A percentile compares a stretch with the other conserved stretches of the same genome.
Evolutionary conservation across 1,140 invertebrate genomes (phyloP).

Genomic region (Pachyrhynchus sulphureomaculatus): DNA sequence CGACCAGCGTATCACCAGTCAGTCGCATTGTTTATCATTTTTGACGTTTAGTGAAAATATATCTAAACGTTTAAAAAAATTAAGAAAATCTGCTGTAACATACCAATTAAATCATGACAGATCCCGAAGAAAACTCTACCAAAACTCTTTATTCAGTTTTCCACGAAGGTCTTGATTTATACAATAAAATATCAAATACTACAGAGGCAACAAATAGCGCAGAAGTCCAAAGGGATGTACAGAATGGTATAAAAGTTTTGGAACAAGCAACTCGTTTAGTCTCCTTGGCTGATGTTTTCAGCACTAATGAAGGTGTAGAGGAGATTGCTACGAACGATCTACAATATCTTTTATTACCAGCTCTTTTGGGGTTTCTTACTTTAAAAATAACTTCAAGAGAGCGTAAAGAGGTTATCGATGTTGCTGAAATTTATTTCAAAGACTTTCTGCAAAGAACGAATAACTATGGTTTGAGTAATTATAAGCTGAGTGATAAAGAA

Average conservation of each 20-base stretch:
- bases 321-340: constrained; percentile 84
- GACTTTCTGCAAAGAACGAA: constrained; percentile 81
- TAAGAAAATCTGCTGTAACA: no score
- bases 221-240: constrained; percentile 64
- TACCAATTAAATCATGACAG: no score
- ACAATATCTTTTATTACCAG: constrained; percentile 82
- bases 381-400: constrained; percentile 67
- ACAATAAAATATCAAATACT: constrained; percentile 58
- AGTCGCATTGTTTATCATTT: no score
- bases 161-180: constrained; percentile 60
- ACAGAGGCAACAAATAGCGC: constrained; percentile 61
- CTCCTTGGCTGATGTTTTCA: constrained; percentile 79
- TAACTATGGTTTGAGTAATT: constrained; percentile 72
- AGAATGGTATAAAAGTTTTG: constrained; percentile 68
- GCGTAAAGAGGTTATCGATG: constrained; percentile 67
- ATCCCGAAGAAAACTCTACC: constrained; percentile 6
- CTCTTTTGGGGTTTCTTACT: constrained; percentile 73
- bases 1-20: no score
- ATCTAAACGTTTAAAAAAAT: no score
- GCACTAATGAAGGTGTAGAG: constrained; percentile 82
- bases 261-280: constrained; percentile 79
- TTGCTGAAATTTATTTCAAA: constrained; percentile 80
- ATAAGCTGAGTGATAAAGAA: constrained; percentile 37
- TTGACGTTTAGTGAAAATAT: no score
- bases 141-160: constrained; percentile 53